Conservation (phyloP, 2,113 vertebrate genomes). For the Spermophilus dauricus region DNA sequence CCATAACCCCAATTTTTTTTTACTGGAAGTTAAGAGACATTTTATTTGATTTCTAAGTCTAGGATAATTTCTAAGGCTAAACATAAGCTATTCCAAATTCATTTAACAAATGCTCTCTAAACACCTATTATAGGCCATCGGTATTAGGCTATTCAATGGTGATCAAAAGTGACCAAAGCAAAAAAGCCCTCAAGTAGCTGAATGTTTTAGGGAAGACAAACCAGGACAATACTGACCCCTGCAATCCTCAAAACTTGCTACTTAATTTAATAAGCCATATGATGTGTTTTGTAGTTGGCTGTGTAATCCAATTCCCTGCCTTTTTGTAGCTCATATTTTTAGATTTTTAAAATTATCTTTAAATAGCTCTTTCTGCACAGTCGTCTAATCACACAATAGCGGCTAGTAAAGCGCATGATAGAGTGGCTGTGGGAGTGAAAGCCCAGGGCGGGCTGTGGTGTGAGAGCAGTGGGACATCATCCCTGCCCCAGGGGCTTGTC, state of each 20-base stretch:
- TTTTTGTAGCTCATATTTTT: neutral
- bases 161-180: neutral
- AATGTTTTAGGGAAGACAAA: neutral
- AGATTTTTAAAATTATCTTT: neutral
- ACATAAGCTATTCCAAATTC: slow-evolving; percentile 6
- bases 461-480: neutral
- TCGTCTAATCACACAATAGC: neutral
- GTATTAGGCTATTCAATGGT: neutral
- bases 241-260: neutral
- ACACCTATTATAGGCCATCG: neutral
- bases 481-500: neutral
- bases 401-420: neutral
- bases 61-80: slow-evolving; percentile 39
- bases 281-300: neutral
- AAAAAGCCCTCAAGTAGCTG: neutral
- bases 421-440: neutral
- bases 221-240: neutral
- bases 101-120: slow-evolving; percentile 22
- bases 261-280: neutral
- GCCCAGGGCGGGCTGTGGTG: neutral
- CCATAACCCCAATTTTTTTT: neutral
- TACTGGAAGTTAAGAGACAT: neutral
- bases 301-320: neutral
- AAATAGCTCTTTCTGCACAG: neutral
- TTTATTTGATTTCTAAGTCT: slow-evolving; percentile 1